Evolutionary conservation across 37 sponge, comb jelly and placozoan genomes (phyloP).

Genomic region (Cliona cf. orientalis): DNA sequence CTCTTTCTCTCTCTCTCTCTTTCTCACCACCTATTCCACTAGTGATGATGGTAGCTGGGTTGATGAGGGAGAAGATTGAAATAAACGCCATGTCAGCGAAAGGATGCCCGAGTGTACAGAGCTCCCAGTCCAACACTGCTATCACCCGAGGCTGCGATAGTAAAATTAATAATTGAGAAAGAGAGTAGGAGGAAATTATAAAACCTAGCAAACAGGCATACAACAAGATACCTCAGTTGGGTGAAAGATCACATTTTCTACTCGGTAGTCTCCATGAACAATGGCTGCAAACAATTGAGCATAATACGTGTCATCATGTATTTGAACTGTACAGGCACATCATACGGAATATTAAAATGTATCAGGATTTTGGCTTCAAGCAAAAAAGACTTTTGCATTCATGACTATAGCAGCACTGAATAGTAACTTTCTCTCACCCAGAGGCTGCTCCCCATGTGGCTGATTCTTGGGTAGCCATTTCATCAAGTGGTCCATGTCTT

Average conservation of each 20-base stretch:
- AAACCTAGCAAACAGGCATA: neutral
- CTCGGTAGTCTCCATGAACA: constrained; percentile 86
- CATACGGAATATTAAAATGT: no score
- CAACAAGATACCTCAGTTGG: constrained; percentile 66
- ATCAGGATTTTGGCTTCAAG: no score
- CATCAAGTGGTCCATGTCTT: constrained; percentile 61
- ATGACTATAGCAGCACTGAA: neutral
- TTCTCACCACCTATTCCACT: neutral
- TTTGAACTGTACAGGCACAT: no score
- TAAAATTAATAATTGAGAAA: no score
- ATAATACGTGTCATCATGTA: neutral
- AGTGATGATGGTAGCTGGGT: neutral
- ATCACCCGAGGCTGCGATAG: constrained; percentile 76
- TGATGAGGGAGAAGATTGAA: constrained; percentile 32
- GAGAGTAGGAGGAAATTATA: neutral
- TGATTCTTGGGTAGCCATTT: constrained; percentile 64
- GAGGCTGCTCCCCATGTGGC: constrained; percentile 37
- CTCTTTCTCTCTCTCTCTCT: no score
- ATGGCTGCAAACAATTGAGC: constrained; percentile 60
- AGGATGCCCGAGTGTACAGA: constrained; percentile 81
- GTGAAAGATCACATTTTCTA: constrained; percentile 84
- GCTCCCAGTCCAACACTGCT: constrained; percentile 92
- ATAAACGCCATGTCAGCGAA: constrained; percentile 68
- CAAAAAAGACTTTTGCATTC: no score
- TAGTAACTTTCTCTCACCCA: neutral